These are phyloP conservation scores for Gambusia affinis DNA, from an alignment of 2,113 vertebrate genomes.

Conservation along the genomic window DNA sequence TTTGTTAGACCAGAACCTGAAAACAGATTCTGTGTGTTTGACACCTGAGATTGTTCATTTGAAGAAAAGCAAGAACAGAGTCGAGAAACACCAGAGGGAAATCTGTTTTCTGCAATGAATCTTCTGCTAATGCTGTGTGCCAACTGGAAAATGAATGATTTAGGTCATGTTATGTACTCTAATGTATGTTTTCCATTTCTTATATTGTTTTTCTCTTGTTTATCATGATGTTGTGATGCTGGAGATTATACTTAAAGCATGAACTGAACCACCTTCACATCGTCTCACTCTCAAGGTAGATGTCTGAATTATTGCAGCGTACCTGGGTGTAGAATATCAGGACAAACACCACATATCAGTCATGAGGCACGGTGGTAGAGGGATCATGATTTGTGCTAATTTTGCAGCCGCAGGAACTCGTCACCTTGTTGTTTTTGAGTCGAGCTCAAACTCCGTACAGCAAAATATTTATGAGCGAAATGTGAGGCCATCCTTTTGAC, in stretches of 20 bases:
- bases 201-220: background rate
- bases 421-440: no score
- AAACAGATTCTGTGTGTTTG: constrained; percentile 4
- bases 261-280: background rate
- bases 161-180: background rate
- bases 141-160: background rate
- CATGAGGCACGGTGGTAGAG: background rate
- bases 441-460: background rate
- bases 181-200: background rate
- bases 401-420: background rate
- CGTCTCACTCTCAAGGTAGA: background rate
- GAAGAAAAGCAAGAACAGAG: background rate
- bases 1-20: constrained; percentile 23
- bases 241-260: background rate
- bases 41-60: constrained; percentile 17
- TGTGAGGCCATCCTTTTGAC: background rate
- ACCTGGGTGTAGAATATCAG: background rate
- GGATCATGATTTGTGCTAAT: background rate
- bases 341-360: background rate
- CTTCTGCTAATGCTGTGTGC: background rate
- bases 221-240: background rate
- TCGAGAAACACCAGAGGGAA: background rate
- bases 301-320: background rate
- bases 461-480: background rate
- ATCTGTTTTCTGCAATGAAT: background rate